Base-by-base conservation (phyloP, 1,140 invertebrate species). In the Drosophila arawakana region DNA sequence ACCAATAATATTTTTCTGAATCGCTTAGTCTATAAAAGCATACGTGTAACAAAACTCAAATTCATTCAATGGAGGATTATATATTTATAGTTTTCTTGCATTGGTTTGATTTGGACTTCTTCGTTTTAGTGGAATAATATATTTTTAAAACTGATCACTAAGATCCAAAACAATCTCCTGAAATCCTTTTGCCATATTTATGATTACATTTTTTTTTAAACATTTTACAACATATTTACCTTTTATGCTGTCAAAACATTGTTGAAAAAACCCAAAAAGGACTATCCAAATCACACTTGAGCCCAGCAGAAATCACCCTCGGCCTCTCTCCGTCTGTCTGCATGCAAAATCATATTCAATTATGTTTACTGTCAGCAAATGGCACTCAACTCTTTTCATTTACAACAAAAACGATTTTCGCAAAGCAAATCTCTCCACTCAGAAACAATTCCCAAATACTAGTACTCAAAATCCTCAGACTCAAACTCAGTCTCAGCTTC, bases 331-430 rank as follows among this genome's bases (percentile, higher is more conserved):
- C 34, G 46, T 39, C 13, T 9, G 15, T 18, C 67, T 57, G 34
- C 49, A 43, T 41, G 25, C 69, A 41, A 65, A 62, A 71, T 71
- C 73, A 71, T 65, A 74, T 74, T 74, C 67, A 75, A 75, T 75
- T 71, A 75, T 75, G 52, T 75, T 75, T 9, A 41, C 25, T 54
- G 18, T 13, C 65, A 55, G 35, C 59, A 68, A 73, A 60, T 68
- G 70, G 62, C 62, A 54, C 35, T 41, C 8, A 41, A 41, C 54
- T 41, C 34, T 71, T 71, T 62, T 65, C 54, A 75, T 65, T 59
- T 50, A 74, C 52, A 75, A 59, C 52, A 52, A 65, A 37, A 62
- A 44, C 35, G 41, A 44, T 59, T 70, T 47, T 49, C 59, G 55
- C 68, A 63, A 57, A 71, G 68, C 10, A 63, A 71, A 71, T 71